Conservation (phyloP, 2,888 invertebrate species). For the Leucania comma region DNA sequence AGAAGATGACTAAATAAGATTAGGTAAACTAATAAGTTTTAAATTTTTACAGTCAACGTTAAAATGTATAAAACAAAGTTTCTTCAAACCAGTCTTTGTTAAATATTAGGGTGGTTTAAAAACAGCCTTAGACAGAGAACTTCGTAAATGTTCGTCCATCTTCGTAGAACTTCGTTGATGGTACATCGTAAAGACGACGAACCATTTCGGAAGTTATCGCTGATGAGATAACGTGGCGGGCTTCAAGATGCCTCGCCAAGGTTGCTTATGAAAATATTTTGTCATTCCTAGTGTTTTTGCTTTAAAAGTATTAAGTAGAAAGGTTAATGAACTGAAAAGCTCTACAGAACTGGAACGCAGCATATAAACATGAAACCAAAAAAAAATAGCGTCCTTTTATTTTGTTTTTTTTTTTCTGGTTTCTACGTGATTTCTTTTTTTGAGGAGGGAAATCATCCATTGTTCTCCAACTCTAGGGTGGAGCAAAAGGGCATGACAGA, state of each 20-base stretch:
- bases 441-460: too few species aligned
- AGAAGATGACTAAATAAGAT: too few species aligned
- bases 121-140: slow-evolving; percentile 26
- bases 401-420: too few species aligned
- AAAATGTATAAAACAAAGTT: background rate
- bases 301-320: background rate
- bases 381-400: too few species aligned
- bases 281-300: background rate
- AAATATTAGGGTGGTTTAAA: slow-evolving; percentile 4
- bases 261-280: slow-evolving; percentile 22
- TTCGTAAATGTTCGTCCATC: slow-evolving; percentile 41
- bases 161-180: slow-evolving; percentile 45
- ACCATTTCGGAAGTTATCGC: slow-evolving; percentile 42
- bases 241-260: slow-evolving; percentile 14
- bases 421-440: too few species aligned
- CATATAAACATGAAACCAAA: background rate
- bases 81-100: background rate
- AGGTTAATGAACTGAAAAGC: slow-evolving; percentile 24
- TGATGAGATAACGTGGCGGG: slow-evolving; percentile 43
- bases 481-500: too few species aligned
- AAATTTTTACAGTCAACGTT: too few species aligned
- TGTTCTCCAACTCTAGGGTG: too few species aligned
- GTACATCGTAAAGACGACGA: slow-evolving; percentile 41
- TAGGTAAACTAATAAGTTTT: too few species aligned
- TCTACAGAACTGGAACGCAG: background rate